Percentiles rank a stretch among this genome's conserved stretches.
phyloP scores from a whole-genome alignment of 2,888 invertebrate species.

The Aradus depressus region DNA sequence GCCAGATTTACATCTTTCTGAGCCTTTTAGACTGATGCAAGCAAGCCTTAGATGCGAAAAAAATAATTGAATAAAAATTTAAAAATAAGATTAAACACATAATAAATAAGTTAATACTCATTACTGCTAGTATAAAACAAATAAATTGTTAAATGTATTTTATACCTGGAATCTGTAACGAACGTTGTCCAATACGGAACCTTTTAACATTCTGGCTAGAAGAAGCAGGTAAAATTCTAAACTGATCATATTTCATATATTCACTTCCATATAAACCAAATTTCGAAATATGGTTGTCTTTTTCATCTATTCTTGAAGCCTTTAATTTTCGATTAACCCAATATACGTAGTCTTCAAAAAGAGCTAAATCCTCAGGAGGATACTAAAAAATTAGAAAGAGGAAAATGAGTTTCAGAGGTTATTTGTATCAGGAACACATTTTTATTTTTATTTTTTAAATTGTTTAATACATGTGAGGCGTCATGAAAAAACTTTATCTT shows the following conservation, averaged over 20 bases:
- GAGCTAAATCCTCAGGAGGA: slow-evolving; percentile 26
- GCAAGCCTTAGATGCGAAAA: too few species aligned
- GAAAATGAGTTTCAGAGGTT: too few species aligned
- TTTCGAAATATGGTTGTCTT: slow-evolving; percentile 21
- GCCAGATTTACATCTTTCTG: too few species aligned
- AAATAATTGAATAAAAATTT: too few species aligned
- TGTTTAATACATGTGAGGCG: too few species aligned
- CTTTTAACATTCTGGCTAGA: slow-evolving; percentile 35
- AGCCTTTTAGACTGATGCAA: too few species aligned
- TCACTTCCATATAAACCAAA: slow-evolving; percentile 46
- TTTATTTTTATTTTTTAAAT: too few species aligned
- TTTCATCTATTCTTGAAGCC: slow-evolving; percentile 8
- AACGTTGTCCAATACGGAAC: slow-evolving; percentile 45
- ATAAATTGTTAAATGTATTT: slow-evolving; percentile 7
- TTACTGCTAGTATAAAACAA: slow-evolving; percentile 7
- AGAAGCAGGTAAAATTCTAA: slow-evolving; percentile 38
- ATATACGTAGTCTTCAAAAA: slow-evolving; percentile 64
- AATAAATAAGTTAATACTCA: neutral
- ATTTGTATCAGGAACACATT: too few species aligned
- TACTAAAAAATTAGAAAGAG: slow-evolving; percentile 27
- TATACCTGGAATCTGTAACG: slow-evolving; percentile 42
- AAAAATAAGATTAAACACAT: too few species aligned
- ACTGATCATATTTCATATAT: slow-evolving; percentile 27
- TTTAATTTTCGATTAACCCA: slow-evolving; percentile 41
- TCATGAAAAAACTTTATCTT: too few species aligned